A percentile compares a stretch with the other conserved stretches of the same genome.
Evolutionary conservation across 2,113 vertebrate genomes (phyloP).

Genomic region (Lontra canadensis): DNA sequence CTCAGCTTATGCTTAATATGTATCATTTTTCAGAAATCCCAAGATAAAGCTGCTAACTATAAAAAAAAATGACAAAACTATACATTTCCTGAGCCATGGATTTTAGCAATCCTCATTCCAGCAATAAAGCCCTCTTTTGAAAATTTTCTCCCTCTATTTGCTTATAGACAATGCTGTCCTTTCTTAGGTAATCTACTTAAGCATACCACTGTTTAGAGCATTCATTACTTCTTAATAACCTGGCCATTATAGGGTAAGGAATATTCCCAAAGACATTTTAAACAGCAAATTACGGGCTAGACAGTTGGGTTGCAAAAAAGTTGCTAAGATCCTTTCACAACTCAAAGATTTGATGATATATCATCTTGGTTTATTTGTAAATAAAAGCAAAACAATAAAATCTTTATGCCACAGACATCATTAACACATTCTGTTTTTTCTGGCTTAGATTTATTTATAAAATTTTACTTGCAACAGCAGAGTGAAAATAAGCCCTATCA

Average conservation of each 20-base stretch:
- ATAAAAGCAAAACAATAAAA: slow-evolving; percentile 15
- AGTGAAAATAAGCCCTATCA: neutral
- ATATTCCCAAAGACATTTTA: neutral
- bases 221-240: slow-evolving; percentile 12
- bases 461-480: neutral
- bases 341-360: neutral
- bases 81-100: slow-evolving; percentile 11
- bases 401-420: neutral
- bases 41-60: slow-evolving; percentile 63
- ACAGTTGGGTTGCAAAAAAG: neutral
- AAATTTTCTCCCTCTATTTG: neutral
- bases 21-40: slow-evolving; percentile 49
- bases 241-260: neutral
- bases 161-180: slow-evolving; percentile 21
- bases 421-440: neutral
- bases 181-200: slow-evolving; percentile 44
- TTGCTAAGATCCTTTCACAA: neutral
- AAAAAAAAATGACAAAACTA: slow-evolving; percentile 56
- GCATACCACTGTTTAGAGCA: neutral
- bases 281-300: neutral
- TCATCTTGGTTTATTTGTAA: neutral
- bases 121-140: slow-evolving; percentile 59
- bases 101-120: slow-evolving; percentile 49
- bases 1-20: slow-evolving; percentile 69
- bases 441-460: neutral